Conservation (phyloP, 2,113 vertebrate genomes). For the Stictonetta naevosa region DNA sequence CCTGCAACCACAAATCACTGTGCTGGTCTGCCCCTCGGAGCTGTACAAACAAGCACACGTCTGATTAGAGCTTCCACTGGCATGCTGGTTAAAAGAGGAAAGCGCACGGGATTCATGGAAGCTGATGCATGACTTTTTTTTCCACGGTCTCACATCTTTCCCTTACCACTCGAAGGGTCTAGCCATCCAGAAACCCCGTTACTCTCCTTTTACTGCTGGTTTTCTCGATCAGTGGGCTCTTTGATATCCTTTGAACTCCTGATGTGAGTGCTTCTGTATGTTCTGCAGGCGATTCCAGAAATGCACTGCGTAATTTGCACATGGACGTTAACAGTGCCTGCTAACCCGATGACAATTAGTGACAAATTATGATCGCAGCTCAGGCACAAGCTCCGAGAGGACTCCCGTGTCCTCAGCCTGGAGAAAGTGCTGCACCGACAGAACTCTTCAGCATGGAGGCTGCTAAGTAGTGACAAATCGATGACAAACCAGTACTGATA, state of each 20-base stretch:
- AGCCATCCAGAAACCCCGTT: constrained; percentile 13
- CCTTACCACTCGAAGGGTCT: constrained; percentile 17
- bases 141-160: neutral
- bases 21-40: constrained; percentile 7
- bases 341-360: neutral
- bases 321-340: neutral
- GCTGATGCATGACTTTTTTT: constrained; percentile 8
- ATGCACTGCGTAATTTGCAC: neutral
- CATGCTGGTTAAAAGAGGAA: neutral
- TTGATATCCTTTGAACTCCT: neutral
- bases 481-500: constrained; percentile 1
- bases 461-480: neutral
- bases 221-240: neutral
- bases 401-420: neutral
- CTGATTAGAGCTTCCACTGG: constrained; percentile 16
- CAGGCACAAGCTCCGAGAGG: neutral
- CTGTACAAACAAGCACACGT: constrained; percentile 30
- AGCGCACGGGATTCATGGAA: constrained; percentile 24
- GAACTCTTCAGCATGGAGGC: neutral
- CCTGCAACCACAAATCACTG: constrained; percentile 33
- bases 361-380: neutral
- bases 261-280: neutral
- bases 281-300: neutral
- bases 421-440: neutral
- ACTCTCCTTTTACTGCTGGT: neutral